These are phyloP conservation scores for Meriones psammophilus DNA, from an alignment of 2,797 vertebrate species.

Conservation along the genomic window DNA sequence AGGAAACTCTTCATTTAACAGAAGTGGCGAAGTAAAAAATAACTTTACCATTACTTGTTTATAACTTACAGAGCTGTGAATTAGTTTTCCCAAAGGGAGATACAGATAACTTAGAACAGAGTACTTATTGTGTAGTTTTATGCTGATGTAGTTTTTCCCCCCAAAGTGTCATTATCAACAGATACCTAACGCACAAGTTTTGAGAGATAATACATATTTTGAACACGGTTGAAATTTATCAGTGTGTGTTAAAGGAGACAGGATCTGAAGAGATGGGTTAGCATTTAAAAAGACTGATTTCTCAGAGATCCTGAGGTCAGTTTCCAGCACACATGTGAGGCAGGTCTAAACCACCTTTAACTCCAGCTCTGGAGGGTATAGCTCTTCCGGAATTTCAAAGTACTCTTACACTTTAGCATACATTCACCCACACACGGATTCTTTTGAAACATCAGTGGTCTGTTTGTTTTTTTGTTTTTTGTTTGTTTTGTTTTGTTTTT, in stretches of 20 bases:
- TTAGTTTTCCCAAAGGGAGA: neutral
- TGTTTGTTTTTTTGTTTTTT: neutral
- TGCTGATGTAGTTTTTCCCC: neutral
- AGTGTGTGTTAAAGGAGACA: neutral
- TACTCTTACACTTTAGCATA: neutral
- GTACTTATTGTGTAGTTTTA: neutral
- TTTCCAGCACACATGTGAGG: neutral
- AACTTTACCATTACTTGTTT: neutral
- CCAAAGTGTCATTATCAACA: neutral
- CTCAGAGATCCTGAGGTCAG: neutral
- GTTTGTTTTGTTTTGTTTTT: too few relatives aligned
- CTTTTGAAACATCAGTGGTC: too few relatives aligned
- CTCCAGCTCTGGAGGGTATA: neutral
- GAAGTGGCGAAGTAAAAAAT: neutral
- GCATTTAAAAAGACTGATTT: neutral
- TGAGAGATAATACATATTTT: neutral
- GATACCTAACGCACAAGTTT: neutral
- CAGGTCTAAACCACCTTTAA: too few relatives aligned
- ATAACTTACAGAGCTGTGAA: neutral
- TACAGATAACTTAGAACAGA: neutral
- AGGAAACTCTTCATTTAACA: neutral
- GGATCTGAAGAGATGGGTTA: neutral
- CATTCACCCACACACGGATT: neutral
- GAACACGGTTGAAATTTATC: conserved; percentile 14
- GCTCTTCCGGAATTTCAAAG: neutral